Percentiles rank a stretch among this genome's conserved stretches.
phyloP scores from a whole-genome alignment of 2,888 invertebrate genomes.

The Sesia apiformis region DNA sequence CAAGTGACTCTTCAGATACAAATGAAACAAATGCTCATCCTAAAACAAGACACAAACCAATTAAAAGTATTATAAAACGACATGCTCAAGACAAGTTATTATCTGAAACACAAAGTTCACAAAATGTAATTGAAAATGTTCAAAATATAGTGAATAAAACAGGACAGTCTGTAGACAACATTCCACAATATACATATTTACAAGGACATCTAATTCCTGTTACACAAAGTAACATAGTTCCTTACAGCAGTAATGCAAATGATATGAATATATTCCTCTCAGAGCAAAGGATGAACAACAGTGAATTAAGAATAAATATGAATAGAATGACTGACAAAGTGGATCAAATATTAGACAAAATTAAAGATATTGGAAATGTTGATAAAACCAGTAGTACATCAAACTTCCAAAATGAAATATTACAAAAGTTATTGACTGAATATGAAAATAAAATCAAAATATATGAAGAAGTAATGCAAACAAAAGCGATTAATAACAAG shows the following conservation, averaged over 20 bases:
- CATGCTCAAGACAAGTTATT: slow-evolving; percentile 22
- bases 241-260: slow-evolving; percentile 16
- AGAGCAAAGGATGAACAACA: slow-evolving; percentile 56
- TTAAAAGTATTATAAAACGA: slow-evolving; percentile 27
- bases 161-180: slow-evolving; percentile 15
- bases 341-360: slow-evolving; percentile 38
- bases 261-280: slow-evolving; percentile 40
- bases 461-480: slow-evolving; percentile 44
- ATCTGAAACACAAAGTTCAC: slow-evolving; percentile 16
- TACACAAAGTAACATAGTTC: slow-evolving; percentile 20
- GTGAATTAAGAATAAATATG: slow-evolving; percentile 56
- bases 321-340: slow-evolving; percentile 51
- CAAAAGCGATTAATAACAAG: slow-evolving; percentile 20
- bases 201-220: slow-evolving; percentile 35
- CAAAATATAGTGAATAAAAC: slow-evolving; percentile 15
- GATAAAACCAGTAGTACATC: slow-evolving; percentile 13
- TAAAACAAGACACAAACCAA: slow-evolving; percentile 40
- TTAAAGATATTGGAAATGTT: slow-evolving; percentile 24
- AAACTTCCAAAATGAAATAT: slow-evolving; percentile 35
- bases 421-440: slow-evolving; percentile 46
- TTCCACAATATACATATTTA: slow-evolving; percentile 16
- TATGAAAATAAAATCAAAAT: slow-evolving; percentile 58
- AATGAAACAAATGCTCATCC: slow-evolving; percentile 27
- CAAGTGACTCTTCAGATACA: slow-evolving; percentile 54
- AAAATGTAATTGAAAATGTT: slow-evolving; percentile 16